phyloP scores from a whole-genome alignment of 2,797 vertebrate genomes.

The Alosa sapidissima region DNA sequence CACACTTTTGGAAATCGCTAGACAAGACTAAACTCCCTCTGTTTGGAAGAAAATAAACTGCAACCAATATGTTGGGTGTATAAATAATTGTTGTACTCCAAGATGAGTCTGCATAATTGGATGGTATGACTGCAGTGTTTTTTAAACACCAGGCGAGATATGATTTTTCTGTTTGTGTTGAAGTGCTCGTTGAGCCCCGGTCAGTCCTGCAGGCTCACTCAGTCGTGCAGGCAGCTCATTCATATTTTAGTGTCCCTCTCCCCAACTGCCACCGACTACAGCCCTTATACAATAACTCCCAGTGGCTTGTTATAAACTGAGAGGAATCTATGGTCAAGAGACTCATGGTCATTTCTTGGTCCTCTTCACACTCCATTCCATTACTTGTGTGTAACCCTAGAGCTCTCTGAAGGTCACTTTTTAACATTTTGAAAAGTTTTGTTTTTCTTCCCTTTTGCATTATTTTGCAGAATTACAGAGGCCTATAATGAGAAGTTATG shows the following conservation, averaged over 20 bases:
- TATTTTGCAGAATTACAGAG: constrained; percentile 68
- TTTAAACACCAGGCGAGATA: not conserved
- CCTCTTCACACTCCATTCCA: not conserved
- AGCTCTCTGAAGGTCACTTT: constrained; percentile 45
- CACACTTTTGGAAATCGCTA: not conserved
- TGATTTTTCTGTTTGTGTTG: not conserved
- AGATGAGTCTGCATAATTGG: not conserved
- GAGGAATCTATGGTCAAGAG: not conserved
- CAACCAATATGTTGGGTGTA: not conserved
- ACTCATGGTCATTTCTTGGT: not conserved
- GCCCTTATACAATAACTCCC: not conserved
- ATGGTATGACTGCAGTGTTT: not conserved
- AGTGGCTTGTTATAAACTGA: not conserved
- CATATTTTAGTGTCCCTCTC: not conserved
- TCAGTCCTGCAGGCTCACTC: not conserved
- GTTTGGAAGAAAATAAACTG: not conserved
- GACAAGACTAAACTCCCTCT: not conserved
- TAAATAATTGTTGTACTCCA: not conserved
- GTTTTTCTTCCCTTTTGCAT: constrained; percentile 52
- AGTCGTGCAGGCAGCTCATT: constrained; percentile 1
- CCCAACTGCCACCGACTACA: not conserved
- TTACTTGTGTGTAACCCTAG: not conserved
- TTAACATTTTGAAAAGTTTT: constrained; percentile 53
- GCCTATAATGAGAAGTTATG: constrained; percentile 78
- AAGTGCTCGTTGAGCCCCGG: not conserved